Percentiles rank a stretch among this genome's conserved stretches.
Conservation (phyloP, 2,888 invertebrate species). For the Tetragnatha montana region DNA sequence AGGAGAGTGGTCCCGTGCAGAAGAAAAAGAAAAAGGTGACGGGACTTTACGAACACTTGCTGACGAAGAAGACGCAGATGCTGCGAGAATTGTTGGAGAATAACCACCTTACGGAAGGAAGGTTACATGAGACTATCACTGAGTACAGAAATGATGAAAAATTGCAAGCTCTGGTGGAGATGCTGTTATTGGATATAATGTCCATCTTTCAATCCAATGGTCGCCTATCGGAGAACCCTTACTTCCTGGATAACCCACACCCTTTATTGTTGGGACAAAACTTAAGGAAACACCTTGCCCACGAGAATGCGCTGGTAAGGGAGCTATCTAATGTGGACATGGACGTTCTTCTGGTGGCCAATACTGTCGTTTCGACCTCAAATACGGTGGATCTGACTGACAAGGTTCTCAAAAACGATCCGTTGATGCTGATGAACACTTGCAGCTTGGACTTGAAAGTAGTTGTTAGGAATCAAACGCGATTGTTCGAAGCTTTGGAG, state of each 20-base stretch:
- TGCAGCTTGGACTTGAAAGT: conserved; percentile 4
- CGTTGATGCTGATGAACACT: conserved; percentile 6
- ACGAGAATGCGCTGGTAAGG: conserved; percentile 42
- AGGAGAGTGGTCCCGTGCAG: neutral
- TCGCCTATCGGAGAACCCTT: conserved; percentile 26
- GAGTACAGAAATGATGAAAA: neutral
- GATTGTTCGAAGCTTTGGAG: conserved; percentile 19
- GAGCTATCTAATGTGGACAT: neutral
- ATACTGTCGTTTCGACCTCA: conserved; percentile 23
- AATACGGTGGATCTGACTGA: conserved; percentile 3
- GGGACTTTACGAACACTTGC: neutral
- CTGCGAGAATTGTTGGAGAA: conserved; percentile 10
- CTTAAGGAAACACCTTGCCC: conserved; percentile 49
- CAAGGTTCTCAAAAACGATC: conserved; percentile 7
- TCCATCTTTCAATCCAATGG: neutral
- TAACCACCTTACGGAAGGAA: neutral
- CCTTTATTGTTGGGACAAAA: conserved; percentile 42
- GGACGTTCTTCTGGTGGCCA: conserved; percentile 6
- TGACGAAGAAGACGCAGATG: neutral
- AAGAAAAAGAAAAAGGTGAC: neutral
- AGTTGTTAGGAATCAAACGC: neutral
- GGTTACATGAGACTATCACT: neutral
- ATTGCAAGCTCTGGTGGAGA: neutral
- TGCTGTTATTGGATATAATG: neutral
- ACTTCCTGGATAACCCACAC: conserved; percentile 3